Conservation (phyloP, 2,797 vertebrate genomes). For the Nannoperca obscura region DNA sequence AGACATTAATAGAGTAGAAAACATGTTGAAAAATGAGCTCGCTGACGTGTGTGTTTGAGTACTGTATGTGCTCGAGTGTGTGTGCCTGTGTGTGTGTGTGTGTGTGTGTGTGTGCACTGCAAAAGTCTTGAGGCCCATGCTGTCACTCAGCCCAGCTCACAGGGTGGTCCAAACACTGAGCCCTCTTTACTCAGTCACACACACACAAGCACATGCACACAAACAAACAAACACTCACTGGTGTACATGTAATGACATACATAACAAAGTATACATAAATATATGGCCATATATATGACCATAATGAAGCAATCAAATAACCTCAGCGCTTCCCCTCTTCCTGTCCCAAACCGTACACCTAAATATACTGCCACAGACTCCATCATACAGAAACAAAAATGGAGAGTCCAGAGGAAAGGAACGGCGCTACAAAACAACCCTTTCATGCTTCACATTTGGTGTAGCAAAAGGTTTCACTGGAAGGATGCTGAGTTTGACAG, state of each 20-base stretch:
- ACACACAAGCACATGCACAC: slow-evolving; percentile 53
- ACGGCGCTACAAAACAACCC: slow-evolving; percentile 56
- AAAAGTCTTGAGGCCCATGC: slow-evolving; percentile 78
- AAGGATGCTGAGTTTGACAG: slow-evolving; percentile 62
- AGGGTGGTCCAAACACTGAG: slow-evolving; percentile 86
- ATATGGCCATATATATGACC: slow-evolving; percentile 79
- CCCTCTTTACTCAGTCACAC: slow-evolving; percentile 78
- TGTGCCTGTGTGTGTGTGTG: slow-evolving; percentile 54
- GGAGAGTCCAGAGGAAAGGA: slow-evolving; percentile 39
- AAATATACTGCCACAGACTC: slow-evolving; percentile 70
- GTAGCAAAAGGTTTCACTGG: slow-evolving; percentile 44
- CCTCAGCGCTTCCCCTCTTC: slow-evolving; percentile 80
- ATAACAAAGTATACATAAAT: slow-evolving; percentile 84
- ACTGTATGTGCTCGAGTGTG: slow-evolving; percentile 61
- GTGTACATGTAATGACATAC: slow-evolving; percentile 82
- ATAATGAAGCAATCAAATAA: slow-evolving; percentile 84
- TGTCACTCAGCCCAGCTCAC: slow-evolving; percentile 83
- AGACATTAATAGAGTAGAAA: slow-evolving; percentile 84
- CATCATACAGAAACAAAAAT: slow-evolving; percentile 49
- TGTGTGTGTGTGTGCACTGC: too few relatives aligned
- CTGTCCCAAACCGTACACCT: slow-evolving; percentile 76
- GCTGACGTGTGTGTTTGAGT: slow-evolving; percentile 69
- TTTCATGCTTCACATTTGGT: slow-evolving; percentile 69
- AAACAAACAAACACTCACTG: slow-evolving; percentile 82
- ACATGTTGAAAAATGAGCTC: slow-evolving; percentile 81